Conservation (phyloP, 2,888 invertebrate species). For the Linnaemya tessellans region DNA sequence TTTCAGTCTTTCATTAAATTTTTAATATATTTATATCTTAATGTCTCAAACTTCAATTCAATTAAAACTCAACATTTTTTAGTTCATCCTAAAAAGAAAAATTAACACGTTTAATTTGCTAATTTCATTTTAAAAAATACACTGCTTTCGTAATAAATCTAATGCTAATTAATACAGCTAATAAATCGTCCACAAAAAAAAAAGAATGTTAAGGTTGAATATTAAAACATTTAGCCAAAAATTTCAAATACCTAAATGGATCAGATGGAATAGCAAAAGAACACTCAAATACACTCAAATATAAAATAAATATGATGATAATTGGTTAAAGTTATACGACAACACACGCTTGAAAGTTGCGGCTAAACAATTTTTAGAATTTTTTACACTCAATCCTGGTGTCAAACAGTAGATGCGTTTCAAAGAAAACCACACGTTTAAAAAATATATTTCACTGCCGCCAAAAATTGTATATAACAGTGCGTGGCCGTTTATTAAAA, state of each 20-base stretch:
- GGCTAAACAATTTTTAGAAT: not conserved
- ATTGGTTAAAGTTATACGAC: not conserved
- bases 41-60: not conserved
- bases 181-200: slow-evolving; percentile 52
- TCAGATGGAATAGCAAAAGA: not conserved
- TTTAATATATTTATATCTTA: slow-evolving; percentile 5
- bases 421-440: too few relatives aligned
- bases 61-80: not conserved
- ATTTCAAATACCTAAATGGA: not conserved
- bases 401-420: too few relatives aligned
- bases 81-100: slow-evolving; percentile 7
- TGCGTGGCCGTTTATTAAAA: too few relatives aligned
- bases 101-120: slow-evolving; percentile 46
- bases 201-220: not conserved
- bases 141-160: slow-evolving; percentile 17
- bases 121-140: slow-evolving; percentile 37
- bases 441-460: too few relatives aligned
- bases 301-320: slow-evolving; percentile 20
- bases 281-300: not conserved
- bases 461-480: too few relatives aligned
- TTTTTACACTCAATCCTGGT: not conserved
- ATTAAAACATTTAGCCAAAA: slow-evolving; percentile 15
- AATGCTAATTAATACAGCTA: slow-evolving; percentile 50
- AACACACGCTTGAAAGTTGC: not conserved
- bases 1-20: not conserved